Evolutionary conservation across 2,797 vertebrate species (phyloP).

Genomic region (Tamandua tetradactyla): DNA sequence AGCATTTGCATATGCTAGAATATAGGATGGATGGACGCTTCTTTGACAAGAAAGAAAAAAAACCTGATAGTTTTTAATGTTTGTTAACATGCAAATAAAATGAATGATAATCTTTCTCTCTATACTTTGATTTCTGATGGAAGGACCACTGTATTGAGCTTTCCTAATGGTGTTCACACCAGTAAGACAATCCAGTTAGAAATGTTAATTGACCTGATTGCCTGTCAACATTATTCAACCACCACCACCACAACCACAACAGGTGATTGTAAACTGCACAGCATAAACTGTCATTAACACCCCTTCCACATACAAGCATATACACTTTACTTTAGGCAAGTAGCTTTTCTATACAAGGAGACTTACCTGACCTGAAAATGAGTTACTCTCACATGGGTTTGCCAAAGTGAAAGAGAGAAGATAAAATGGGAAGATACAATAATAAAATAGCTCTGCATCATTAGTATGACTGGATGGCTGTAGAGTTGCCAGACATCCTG

Average conservation of each 20-base stretch:
- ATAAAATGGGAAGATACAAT: not conserved
- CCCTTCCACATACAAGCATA: not conserved
- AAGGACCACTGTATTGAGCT: not conserved
- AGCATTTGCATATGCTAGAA: not conserved
- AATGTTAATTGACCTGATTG: not conserved
- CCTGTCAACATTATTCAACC: not conserved
- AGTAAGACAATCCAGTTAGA: not conserved
- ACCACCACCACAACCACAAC: not conserved
- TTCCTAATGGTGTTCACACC: not conserved
- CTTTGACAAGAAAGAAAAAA: not conserved
- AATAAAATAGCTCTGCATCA: not conserved
- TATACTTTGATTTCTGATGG: not conserved
- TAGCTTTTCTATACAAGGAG: not conserved
- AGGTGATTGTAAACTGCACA: not conserved
- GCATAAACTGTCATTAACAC: not conserved
- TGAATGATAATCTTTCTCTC: not conserved
- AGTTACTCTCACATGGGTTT: not conserved
- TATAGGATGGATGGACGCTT: not conserved
- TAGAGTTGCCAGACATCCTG: not conserved
- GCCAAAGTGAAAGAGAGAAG: not conserved
- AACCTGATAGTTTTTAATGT: not conserved
- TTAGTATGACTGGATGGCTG: not conserved
- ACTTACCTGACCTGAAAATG: not conserved
- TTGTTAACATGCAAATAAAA: conserved; percentile 5
- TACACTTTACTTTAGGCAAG: not conserved